Evolutionary conservation across 2,797 vertebrate species (phyloP).

Genomic region (Microchirus variegatus): DNA sequence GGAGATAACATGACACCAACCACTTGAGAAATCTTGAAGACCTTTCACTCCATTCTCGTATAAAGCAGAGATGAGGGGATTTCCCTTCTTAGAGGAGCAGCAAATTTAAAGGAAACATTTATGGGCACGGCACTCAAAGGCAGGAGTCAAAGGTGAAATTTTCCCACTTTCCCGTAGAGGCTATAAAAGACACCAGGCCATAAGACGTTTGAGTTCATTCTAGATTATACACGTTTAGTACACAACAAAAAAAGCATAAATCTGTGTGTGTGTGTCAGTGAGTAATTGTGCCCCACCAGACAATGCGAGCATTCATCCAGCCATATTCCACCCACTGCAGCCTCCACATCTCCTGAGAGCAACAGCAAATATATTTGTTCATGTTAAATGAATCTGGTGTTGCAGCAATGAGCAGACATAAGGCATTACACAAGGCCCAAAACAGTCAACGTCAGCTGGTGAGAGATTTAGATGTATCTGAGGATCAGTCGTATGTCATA

Average conservation of each 20-base stretch:
- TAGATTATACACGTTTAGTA: slow-evolving; percentile 58
- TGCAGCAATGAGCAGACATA: slow-evolving; percentile 37
- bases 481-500: not conserved
- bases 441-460: slow-evolving; percentile 6
- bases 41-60: slow-evolving; percentile 14
- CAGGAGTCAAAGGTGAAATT: slow-evolving; percentile 50
- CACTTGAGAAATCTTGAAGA: slow-evolving; percentile 20
- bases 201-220: slow-evolving; percentile 49
- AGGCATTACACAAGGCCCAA: slow-evolving; percentile 18
- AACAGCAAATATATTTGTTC: slow-evolving; percentile 59
- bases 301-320: slow-evolving; percentile 73
- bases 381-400: slow-evolving; percentile 58
- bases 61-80: slow-evolving; percentile 33
- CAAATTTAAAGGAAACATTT: slow-evolving; percentile 48
- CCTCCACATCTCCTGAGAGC: slow-evolving; percentile 38
- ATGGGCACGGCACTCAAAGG: slow-evolving; percentile 28
- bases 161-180: slow-evolving; percentile 38
- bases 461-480: slow-evolving; percentile 8
- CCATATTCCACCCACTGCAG: slow-evolving; percentile 25
- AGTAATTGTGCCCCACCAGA: slow-evolving; percentile 35
- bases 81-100: slow-evolving; percentile 24
- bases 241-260: slow-evolving; percentile 28
- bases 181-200: slow-evolving; percentile 20
- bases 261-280: slow-evolving; percentile 10
- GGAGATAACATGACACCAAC: slow-evolving; percentile 32